A percentile compares a stretch with the other conserved stretches of the same genome.
Evolutionary conservation across 1,140 invertebrate species (phyloP).

Genomic region (Eulimnadia texana): DNA sequence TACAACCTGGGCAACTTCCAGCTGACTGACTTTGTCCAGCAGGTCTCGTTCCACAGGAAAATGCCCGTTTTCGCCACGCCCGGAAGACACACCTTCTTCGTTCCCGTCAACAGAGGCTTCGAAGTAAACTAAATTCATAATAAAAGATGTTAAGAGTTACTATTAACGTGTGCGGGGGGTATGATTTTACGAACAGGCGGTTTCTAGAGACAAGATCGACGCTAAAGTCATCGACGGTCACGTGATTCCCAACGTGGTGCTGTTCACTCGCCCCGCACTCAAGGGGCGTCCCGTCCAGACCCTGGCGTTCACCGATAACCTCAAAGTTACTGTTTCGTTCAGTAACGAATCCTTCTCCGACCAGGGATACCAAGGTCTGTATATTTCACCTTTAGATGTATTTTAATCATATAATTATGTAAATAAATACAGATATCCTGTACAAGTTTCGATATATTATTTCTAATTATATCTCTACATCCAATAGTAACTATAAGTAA

Average conservation of each 20-base stretch:
- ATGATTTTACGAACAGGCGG: too few relatives aligned
- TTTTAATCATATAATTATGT: background rate
- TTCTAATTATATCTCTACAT: background rate
- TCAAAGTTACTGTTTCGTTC: constrained; percentile 48
- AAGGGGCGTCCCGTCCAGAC: constrained; percentile 53
- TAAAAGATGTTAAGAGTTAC: too few relatives aligned
- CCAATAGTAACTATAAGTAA: background rate
- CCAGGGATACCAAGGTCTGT: background rate
- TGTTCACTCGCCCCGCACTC: constrained; percentile 66
- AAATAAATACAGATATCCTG: background rate
- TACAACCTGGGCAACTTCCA: constrained; percentile 47
- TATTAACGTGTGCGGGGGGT: too few relatives aligned
- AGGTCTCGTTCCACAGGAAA: constrained; percentile 51
- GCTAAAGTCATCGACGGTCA: constrained; percentile 75
- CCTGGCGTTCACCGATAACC: constrained; percentile 59
- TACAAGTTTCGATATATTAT: background rate
- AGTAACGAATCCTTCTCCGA: constrained; percentile 19
- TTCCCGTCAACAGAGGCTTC: constrained; percentile 77
- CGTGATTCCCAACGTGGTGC: constrained; percentile 67
- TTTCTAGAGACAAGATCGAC: constrained; percentile 52
- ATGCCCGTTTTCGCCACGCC: constrained; percentile 55
- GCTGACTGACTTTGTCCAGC: constrained; percentile 52
- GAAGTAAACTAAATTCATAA: constrained; percentile 53
- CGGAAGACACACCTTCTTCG: constrained; percentile 70
- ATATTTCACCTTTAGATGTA: constrained; percentile 1